Base-by-base conservation (phyloP, 2,888 invertebrate species). In the Sarcophaga subvicina region DNA sequence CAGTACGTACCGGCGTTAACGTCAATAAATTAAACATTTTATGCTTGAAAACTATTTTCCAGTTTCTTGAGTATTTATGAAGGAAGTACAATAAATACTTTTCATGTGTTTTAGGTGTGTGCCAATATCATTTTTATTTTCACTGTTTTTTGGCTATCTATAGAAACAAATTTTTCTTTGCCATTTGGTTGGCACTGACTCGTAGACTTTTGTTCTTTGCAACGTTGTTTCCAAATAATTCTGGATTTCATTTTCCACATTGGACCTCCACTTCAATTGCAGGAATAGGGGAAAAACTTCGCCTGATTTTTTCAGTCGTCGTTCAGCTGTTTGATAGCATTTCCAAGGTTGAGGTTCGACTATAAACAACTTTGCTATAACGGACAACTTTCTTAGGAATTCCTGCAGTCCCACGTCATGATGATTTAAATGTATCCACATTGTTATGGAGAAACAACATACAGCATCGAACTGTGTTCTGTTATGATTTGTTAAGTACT, bases 351-450 rank as follows among this genome's bases (percentile, higher is more conserved):
- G 98, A 0, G 97, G 97, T 92, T 98, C 98, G 85, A 98, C 94
- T 25, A 97, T 94, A 12, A 97, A 92, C 76, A 95, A 93, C 64
- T 94, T 94, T 6, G 95, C 93, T 8, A 92, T 90, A 10, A 91
- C 89, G 83, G 95, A 95, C 8, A 96, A 91, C 75, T 94, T 94
- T 25, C 93, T 91, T 3, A 98, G 93, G 92, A 97, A 97, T 4
- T 92, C 89, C 79, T 94, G 90, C 60, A 98, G 93, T 0, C 97
- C 97, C 6, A 93, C 92, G 94, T 98, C 98, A 8, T 97, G 97
- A 93, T 96, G 94, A 92, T 98, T 98, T 37, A 98, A 92, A 93
- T 98, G 98, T 90, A 98, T 97, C 98, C 98, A 98, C 97, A 98
- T 97, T 22, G 97, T 97, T 49, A 97, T 95, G 11, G 98, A 97